phyloP scores from a whole-genome alignment of 2,888 invertebrate species.

The Girardia tigrina region DNA sequence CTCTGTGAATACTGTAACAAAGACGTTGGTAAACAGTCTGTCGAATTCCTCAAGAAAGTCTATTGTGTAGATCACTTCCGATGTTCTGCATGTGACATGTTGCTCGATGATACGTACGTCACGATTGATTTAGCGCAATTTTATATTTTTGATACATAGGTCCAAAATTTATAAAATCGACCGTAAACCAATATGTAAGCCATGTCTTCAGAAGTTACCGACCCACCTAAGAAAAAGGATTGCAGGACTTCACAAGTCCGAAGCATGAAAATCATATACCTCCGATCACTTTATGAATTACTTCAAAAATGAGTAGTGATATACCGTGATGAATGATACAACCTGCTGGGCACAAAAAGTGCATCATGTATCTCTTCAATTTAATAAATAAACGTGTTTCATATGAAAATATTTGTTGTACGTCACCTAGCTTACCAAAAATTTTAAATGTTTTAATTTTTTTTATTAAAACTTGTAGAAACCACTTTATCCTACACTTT shows the following conservation, averaged over 20 bases:
- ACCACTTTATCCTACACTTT: no score
- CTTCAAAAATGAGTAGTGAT: no score
- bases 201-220: constrained; percentile 33
- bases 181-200: constrained; percentile 25
- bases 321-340: no score
- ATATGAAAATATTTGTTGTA: no score
- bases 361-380: no score
- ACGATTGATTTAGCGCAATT: neutral
- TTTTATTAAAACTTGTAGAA: no score
- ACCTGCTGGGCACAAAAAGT: no score
- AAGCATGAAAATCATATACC: no score
- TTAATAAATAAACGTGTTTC: no score
- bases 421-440: no score
- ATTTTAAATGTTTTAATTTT: no score
- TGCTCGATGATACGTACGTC: constrained; percentile 1
- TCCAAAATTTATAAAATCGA: neutral
- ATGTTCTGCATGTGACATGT: constrained; percentile 70
- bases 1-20: constrained; percentile 95
- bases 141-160: neutral
- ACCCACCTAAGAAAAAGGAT: neutral
- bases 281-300: no score
- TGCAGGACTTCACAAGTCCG: constrained; percentile 25
- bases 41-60: constrained; percentile 60
- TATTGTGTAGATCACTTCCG: constrained; percentile 99
- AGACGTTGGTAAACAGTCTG: constrained; percentile 69